Evolutionary conservation across 2,888 invertebrate species (phyloP), one percentile per base, ranked within the genome.

Genomic region (Perizoma affinitatum): DNA sequence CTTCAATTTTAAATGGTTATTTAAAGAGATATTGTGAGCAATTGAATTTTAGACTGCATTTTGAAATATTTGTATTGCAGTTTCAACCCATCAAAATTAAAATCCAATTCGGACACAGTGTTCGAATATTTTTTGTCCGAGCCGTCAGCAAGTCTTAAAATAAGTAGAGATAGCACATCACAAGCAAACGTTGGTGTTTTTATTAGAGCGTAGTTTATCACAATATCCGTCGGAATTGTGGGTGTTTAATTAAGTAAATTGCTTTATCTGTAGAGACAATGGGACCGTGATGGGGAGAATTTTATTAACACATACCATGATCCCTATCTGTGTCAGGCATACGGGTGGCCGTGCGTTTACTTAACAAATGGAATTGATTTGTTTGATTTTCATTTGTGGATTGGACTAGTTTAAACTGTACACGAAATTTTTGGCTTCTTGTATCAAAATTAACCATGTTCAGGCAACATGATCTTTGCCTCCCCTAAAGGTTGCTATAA

Each of bases 171-270:
- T 22, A 22, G 22, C 22, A 22, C 3, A 22, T 22, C 1, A 22
- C n/a, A 22, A 22, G 22, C 22, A 22, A 22, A 22, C 22, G 22
- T 22, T 22, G 22, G 22, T 22, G 22, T 3, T 22, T 22, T 22
- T 22, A 22, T 22, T 22, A 22, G 80, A 66, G 62, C 61, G 71
- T 76, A 80, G 82, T 85, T 84, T 83, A 83, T 86, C 84, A 84
- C 80, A 84, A 63, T 65, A 61, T 59, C 66, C 63, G 57, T 66
- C 64, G 58, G 51, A 65, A 68, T 82, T 82, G 86, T 86, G 85
- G 82, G 80, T 67, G 83, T 84, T 87, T 92, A 92, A 92, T 92
- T 91, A 91, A 87, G 83, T 89, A 89, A 91, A 92, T 92, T 90
- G 86, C 90, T 92, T 87, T 90, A 92, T 91, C 90, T 86, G 71